Evolutionary conservation across 1,140 invertebrate genomes (phyloP), one percentile per base, ranked within the genome.

Genomic region (Spodoptera frugiperda): DNA sequence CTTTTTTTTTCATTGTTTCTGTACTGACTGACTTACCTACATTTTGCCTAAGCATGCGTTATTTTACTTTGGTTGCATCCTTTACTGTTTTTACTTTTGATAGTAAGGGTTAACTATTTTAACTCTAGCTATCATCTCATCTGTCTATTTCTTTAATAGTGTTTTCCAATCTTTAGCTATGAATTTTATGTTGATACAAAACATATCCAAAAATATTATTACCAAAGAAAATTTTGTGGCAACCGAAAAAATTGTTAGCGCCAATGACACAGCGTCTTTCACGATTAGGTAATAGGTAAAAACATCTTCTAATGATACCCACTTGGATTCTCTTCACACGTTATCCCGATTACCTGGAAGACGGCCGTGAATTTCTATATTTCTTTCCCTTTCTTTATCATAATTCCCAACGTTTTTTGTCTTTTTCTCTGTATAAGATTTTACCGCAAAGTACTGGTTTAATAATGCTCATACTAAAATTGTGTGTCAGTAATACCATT

Each of bases 301-400:
- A 87, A 86, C 77, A 77, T 73, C 21, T 65, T 76, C 78, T 89
- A 91, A 91, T 89, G 88, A 87, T 85, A 82, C 83, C 83, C 84
- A 83, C 86, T 82, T 90, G 76, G 25, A 88, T 89, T 87, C 84
- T 84, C 87, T 91, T 91, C 87, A 83, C 87, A 88, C 89, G 87
- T 91, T 86, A 82, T 82, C 83, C 81, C 84, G 81, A 86, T 80
- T 90, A 92, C 87, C 83, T 87, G 84, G 81, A 88, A 87, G 82
- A 84, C 81, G 76, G 77, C 75, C 61, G 67, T 63, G 77, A 79
- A 85, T 84, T 82, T 84, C 79, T 84, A 71, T 78, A 61, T 39
- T 57, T 74, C 48, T 73, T 17, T 87, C 86, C 84, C 82, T 84
- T 54, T 88, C 82, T 70, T 72, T 59, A 15, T 46, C 21, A 19